Evolutionary conservation across 2,797 vertebrate species (phyloP).

Genomic region (Karalla daura): DNA sequence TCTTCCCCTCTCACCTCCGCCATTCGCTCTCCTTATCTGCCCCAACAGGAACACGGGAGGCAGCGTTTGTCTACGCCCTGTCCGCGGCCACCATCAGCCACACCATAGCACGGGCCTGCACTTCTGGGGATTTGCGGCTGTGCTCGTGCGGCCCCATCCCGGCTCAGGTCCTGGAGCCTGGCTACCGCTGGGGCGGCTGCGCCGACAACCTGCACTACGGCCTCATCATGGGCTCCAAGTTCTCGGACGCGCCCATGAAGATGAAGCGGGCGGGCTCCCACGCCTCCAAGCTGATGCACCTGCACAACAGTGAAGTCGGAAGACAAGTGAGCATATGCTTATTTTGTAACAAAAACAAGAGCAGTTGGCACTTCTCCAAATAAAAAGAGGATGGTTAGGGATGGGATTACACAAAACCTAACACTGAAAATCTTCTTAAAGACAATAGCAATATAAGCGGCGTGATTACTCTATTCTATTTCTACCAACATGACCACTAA

Average conservation of each 20-base stretch:
- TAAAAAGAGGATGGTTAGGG: too few species aligned
- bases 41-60: conserved; percentile 92
- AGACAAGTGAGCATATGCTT: conserved; percentile 88
- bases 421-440: too few species aligned
- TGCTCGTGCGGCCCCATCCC: conserved; percentile 96
- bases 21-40: conserved; percentile 23
- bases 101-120: conserved; percentile 96
- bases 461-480: too few species aligned
- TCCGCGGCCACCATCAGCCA: conserved; percentile 97
- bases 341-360: neutral
- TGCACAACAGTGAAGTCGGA: conserved; percentile 99
- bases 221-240: conserved; percentile 97
- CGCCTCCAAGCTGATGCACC: conserved; percentile 99
- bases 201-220: conserved; percentile 98
- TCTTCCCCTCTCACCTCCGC: neutral
- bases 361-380: too few species aligned
- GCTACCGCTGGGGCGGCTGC: conserved; percentile 99
- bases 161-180: conserved; percentile 93
- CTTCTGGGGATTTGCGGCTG: conserved; percentile 92
- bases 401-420: too few species aligned
- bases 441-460: too few species aligned
- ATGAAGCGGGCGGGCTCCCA: conserved; percentile 95
- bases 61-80: conserved; percentile 96
- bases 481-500: too few species aligned
- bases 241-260: conserved; percentile 98